phyloP scores from a whole-genome alignment of 2,113 vertebrate genomes.

The Petrocephalus microphthalmus region DNA sequence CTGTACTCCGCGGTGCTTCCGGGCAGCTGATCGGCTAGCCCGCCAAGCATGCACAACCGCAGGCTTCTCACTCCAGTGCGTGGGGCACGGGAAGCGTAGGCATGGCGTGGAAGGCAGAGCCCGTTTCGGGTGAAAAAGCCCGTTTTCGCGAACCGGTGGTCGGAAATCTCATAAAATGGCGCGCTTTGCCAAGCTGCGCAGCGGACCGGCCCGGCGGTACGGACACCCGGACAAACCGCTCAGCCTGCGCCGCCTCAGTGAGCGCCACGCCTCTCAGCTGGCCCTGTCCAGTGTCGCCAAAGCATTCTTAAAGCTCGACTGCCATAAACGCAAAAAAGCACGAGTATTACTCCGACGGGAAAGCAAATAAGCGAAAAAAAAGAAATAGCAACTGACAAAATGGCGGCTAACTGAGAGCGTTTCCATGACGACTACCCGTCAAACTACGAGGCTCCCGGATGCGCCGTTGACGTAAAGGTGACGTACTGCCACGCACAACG shows the following conservation, averaged over 20 bases:
- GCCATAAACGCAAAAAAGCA: conserved; percentile 55
- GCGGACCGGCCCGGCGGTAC: conserved; percentile 78
- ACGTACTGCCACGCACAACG: neutral
- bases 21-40: conserved; percentile 45
- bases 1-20: conserved; percentile 12
- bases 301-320: conserved; percentile 52
- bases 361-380: conserved; percentile 74
- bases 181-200: conserved; percentile 94
- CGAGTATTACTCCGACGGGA: conserved; percentile 82
- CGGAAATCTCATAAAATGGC: conserved; percentile 96
- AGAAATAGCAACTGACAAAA: conserved; percentile 86
- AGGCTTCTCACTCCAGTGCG: neutral
- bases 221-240: conserved; percentile 65
- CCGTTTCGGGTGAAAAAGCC: neutral
- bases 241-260: conserved; percentile 53
- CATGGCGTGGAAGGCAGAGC: neutral
- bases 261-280: conserved; percentile 46
- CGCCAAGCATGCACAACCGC: neutral
- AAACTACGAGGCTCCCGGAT: conserved; percentile 70
- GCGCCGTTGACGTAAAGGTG: conserved; percentile 60
- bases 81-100: neutral
- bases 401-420: conserved; percentile 88
- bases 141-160: conserved; percentile 13
- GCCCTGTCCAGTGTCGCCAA: conserved; percentile 50
- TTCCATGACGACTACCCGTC: conserved; percentile 93